Conservation (phyloP, 1,140 invertebrate genomes). For the Bombus superbus region DNA sequence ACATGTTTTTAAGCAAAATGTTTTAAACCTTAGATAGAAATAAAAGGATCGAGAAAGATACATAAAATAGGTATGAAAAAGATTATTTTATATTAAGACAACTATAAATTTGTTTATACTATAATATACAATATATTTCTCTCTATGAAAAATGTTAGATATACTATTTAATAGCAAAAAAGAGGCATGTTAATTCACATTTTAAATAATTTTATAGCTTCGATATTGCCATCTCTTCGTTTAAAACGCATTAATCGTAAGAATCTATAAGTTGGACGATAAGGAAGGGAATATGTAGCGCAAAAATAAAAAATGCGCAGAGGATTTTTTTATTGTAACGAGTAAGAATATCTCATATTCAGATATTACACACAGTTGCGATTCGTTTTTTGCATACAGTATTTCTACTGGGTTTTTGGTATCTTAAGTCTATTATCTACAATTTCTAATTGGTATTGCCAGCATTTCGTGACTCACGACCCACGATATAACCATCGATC, state of each 20-base stretch:
- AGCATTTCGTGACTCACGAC: conserved; percentile 24
- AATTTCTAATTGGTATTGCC: background rate
- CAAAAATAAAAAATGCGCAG: no score
- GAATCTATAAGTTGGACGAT: background rate
- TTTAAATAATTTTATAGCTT: background rate
- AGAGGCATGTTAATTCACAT: background rate
- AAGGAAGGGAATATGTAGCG: background rate
- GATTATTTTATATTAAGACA: background rate
- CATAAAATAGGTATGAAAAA: background rate
- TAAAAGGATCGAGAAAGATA: background rate
- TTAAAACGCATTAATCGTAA: background rate
- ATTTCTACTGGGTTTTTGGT: background rate
- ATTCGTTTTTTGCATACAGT: background rate
- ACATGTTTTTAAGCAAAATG: conserved; percentile 14
- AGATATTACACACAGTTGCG: background rate
- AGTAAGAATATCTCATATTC: background rate
- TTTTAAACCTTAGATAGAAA: no score
- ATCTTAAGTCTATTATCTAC: background rate
- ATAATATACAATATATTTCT: background rate
- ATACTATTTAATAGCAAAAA: background rate
- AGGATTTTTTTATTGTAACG: background rate
- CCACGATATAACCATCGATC: conserved; percentile 16
- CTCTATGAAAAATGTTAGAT: background rate
- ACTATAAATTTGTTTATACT: background rate
- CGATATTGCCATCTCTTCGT: background rate